Conservation (phyloP, 2,113 vertebrate genomes). For the Nansenia antarctica region DNA sequence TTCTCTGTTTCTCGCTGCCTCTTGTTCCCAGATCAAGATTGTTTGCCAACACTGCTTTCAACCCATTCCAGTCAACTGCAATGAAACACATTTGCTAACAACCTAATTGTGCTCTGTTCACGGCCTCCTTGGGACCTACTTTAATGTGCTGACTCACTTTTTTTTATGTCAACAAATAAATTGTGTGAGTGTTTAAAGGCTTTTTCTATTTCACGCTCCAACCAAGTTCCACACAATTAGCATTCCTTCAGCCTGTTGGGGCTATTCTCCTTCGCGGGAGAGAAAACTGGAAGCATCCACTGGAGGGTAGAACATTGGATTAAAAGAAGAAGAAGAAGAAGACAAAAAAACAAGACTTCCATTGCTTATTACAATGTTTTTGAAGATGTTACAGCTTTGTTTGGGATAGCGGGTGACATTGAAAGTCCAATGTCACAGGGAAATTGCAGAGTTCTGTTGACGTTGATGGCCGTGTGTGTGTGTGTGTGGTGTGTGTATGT, state of each 20-base stretch:
- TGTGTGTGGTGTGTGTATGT: constrained; percentile 1
- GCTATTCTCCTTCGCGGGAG: background rate
- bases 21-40: constrained; percentile 21
- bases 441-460: background rate
- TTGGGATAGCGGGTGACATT: no score
- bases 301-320: background rate
- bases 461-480: background rate
- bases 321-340: background rate
- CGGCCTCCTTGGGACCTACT: constrained; percentile 10
- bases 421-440: no score
- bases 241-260: constrained; percentile 38
- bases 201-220: constrained; percentile 59
- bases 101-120: constrained; percentile 40
- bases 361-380: no score
- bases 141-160: constrained; percentile 43
- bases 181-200: constrained; percentile 54
- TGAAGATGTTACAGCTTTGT: no score
- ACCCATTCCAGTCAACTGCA: constrained; percentile 37
- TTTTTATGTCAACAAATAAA: constrained; percentile 56
- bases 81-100: constrained; percentile 45
- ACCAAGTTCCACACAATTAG: constrained; percentile 54
- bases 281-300: no score
- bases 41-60: constrained; percentile 21
- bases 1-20: background rate
- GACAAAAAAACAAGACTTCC: no score